Evolutionary conservation across 2,888 invertebrate genomes (phyloP), one percentile per base, ranked within the genome.

Genomic region (Chrysolina haemoptera): DNA sequence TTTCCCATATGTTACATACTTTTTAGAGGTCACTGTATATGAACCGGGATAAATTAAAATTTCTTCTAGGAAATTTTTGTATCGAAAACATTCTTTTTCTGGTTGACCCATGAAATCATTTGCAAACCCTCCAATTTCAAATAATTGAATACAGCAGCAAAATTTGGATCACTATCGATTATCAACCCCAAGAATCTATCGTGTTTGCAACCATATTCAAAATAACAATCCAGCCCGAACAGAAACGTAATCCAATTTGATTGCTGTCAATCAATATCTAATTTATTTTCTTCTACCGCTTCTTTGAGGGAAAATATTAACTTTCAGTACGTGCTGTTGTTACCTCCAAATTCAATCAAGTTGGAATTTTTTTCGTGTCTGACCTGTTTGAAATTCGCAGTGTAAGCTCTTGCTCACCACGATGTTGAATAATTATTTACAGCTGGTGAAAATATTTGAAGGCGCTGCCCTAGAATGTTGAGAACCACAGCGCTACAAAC

Each of bases 241-340:
- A 59, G 14, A 14, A 35, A 8, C 35, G n/a, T 59, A 27, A 59
- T 59, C 16, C 27, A 59, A 27, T 59, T 27, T 59, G 59, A 35
- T 35, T 59, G n/a, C 59, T 59, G 59, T 59, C 59, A 59, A 59
- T 59, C 59, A 59, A 59, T 27, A 27, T 35, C 59, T 59, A 59
- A 59, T 59, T 59, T 35, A 59, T 59, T 59, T 59, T 59, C 59
- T 35, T 27, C n/a, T n/a, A 4, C 35, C 20, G 16, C 1, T 27
- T n/a, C 27, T 59, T 14, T 35, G 35, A n/a, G 55, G 35, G n/a
- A 59, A 59, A 59, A 59, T 59, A 59, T 59, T 35, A 59, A 35
- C 59, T 59, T 59, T 35, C 59, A 35, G 59, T 27, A 59, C 59
- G 59, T 59, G 59, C 27, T 8, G 59, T 59, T 27, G 59, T 35